Evolutionary conservation across 2,113 vertebrate species (phyloP), one percentile per base, ranked within the genome.

Genomic region (Glareola pratincola): DNA sequence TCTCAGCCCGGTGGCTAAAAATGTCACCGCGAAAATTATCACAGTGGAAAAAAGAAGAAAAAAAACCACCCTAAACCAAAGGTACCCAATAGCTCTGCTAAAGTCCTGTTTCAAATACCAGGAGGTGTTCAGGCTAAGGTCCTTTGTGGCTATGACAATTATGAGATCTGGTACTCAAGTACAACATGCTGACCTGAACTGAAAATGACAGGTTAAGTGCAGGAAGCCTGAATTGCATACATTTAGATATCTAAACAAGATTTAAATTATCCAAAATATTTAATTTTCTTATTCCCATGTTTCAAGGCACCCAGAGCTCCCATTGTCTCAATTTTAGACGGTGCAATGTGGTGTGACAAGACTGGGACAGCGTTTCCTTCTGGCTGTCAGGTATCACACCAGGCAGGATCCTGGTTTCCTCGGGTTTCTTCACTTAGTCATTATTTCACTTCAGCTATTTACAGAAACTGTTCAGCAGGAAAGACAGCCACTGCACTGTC

Each of bases 401-500:
- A 91, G 90, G 34, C 30, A 93, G 62, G 68, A 96, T 94, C 72
- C 36, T 53, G 67, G 91, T 94, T 90, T 92, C 77, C 84, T 73
- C 5, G 1, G 5, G 39, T 90, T 96, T 95, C 85, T 74, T 94
- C 67, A 64, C 91, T 76, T 90, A 91, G 51, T 69, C 56, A 90
- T 94, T 88, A 92, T 90, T 96, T 92, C 48, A 56, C 37, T 85
- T 90, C 68, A 92, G 39, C 77, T 96, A 56, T 81, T 96, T 96
- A 89, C 51, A 85, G 90, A 85, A 88, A 67, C 30, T 13, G 27
- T 79, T 77, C 57, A 64, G 23, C 59, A 91, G 59, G n/a, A 96
- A 95, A 87, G 54, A 71, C 37, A 96, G 24, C 17, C 47, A 69
- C 60, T 48, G 39, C 14, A 60, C 66, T 94, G 84, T 69, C 47